Evolutionary conservation across 2,797 vertebrate genomes (phyloP).

Genomic region (Microctenopoma lineatum): DNA sequence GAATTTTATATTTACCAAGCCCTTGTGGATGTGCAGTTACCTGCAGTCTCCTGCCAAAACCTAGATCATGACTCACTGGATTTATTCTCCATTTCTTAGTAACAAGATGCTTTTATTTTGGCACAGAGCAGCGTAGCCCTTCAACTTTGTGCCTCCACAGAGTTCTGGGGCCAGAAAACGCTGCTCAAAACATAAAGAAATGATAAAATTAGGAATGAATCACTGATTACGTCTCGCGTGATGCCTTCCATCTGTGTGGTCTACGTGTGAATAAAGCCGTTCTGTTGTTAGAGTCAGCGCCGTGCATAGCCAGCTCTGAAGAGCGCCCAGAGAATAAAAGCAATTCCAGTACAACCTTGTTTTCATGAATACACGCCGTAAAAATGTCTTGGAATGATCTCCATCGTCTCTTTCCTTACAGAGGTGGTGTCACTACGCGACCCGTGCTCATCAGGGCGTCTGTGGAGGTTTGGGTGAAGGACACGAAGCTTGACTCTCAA

Average conservation of each 20-base stretch:
- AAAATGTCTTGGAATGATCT: constrained; percentile 13
- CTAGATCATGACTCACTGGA: constrained; percentile 11
- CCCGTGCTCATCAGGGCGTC: constrained; percentile 67
- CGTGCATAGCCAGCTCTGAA: constrained; percentile 69
- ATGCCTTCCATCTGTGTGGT: constrained; percentile 39
- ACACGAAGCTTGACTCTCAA: constrained; percentile 98
- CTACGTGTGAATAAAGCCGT: constrained; percentile 17
- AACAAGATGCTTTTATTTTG: constrained; percentile 27
- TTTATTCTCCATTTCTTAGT: constrained; percentile 12
- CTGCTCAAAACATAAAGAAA: constrained; percentile 9
- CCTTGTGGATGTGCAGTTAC: constrained; percentile 38
- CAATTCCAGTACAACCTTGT: constrained; percentile 33
- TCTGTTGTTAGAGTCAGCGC: constrained; percentile 33
- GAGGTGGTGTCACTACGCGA: constrained; percentile 20
- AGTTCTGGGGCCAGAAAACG: constrained; percentile 39
- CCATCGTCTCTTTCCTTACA: constrained; percentile 27
- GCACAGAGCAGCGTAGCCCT: constrained; percentile 62
- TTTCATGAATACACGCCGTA: not conserved
- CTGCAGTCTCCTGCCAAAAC: constrained; percentile 23
- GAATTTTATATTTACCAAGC: constrained; percentile 40
- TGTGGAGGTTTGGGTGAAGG: constrained; percentile 92
- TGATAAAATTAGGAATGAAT: constrained; percentile 15
- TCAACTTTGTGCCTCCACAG: constrained; percentile 53
- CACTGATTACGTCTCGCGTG: not conserved
- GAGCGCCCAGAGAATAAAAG: constrained; percentile 45